Percentiles rank a stretch among this genome's conserved stretches.
These are phyloP conservation scores for Notocelia uddmanniana DNA, from an alignment of 2,888 invertebrate species.

Conservation along the genomic window DNA sequence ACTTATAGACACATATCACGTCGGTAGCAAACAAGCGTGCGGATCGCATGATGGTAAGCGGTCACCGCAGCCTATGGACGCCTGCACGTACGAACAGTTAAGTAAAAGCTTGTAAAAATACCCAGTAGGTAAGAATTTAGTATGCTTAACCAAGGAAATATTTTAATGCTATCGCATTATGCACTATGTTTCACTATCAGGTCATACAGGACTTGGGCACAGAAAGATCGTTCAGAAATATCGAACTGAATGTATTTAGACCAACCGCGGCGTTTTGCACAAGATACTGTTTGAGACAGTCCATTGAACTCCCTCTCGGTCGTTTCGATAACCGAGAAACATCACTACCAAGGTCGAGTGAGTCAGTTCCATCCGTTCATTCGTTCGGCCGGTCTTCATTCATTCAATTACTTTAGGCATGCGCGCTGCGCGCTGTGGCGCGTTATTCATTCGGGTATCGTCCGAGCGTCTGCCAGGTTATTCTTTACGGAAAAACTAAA, in stretches of 20 bases:
- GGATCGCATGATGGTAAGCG: too few species aligned
- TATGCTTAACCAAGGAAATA: neutral
- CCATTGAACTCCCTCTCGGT: constrained; percentile 41
- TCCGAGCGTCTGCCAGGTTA: constrained; percentile 27
- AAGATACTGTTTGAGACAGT: constrained; percentile 41
- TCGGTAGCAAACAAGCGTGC: too few species aligned
- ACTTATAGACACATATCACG: too few species aligned
- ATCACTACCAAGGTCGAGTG: constrained; percentile 47
- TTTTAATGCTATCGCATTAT: constrained; percentile 28
- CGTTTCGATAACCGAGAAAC: constrained; percentile 42
- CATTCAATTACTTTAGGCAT: constrained; percentile 41
- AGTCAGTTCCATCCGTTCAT: constrained; percentile 42
- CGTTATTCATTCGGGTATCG: constrained; percentile 42
- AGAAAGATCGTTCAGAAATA: constrained; percentile 38
- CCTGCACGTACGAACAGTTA: too few species aligned
- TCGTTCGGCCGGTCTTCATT: constrained; percentile 44
- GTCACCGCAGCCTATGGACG: too few species aligned
- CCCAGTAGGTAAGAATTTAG: neutral
- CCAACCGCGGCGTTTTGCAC: constrained; percentile 42
- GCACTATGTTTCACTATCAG: constrained; percentile 29
- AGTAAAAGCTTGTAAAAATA: too few species aligned
- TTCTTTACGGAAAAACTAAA: constrained; percentile 13
- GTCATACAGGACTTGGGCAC: constrained; percentile 28
- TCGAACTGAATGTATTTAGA: constrained; percentile 37
- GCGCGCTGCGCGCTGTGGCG: constrained; percentile 41